Conservation (phyloP, 2,797 vertebrate genomes). For the Eremophila alpestris region DNA sequence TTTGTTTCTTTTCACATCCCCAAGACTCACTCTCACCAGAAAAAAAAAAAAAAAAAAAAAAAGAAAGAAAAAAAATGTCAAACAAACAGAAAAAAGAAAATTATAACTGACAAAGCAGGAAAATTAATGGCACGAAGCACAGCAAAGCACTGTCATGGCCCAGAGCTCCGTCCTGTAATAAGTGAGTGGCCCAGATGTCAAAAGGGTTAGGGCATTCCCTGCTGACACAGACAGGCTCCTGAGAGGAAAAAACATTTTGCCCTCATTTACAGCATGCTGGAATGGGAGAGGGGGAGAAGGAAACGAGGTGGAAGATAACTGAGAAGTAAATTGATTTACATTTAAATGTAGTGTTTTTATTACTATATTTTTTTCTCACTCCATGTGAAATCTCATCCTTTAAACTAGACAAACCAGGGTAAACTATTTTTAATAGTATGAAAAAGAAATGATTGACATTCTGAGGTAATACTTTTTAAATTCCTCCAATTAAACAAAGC, state of each 20-base stretch:
- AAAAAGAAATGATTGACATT: conserved; percentile 77
- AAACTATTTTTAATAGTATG: conserved; percentile 51
- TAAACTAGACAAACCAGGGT: conserved; percentile 66
- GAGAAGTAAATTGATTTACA: conserved; percentile 55
- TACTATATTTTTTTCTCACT: conserved; percentile 7
- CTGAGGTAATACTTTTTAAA: conserved; percentile 81
- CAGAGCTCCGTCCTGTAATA: neutral
- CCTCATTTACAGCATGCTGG: neutral
- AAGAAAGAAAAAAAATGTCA: neutral
- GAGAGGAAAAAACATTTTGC: neutral
- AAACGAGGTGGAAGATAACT: neutral
- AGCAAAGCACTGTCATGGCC: neutral
- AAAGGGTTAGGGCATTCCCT: neutral
- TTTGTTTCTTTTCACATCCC: neutral
- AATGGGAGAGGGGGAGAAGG: neutral
- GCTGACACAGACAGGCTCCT: neutral
- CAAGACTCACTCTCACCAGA: rapidly evolving
- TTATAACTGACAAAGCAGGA: neutral
- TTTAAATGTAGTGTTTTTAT: conserved; percentile 71
- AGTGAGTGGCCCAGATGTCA: neutral
- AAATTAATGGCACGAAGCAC: neutral
- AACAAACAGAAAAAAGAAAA: neutral
- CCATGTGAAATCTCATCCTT: conserved; percentile 64
- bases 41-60: too few species aligned
- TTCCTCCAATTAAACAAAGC: conserved; percentile 81